phyloP scores from a whole-genome alignment of 1,140 invertebrate genomes.

The Drosophila oshimai region DNA sequence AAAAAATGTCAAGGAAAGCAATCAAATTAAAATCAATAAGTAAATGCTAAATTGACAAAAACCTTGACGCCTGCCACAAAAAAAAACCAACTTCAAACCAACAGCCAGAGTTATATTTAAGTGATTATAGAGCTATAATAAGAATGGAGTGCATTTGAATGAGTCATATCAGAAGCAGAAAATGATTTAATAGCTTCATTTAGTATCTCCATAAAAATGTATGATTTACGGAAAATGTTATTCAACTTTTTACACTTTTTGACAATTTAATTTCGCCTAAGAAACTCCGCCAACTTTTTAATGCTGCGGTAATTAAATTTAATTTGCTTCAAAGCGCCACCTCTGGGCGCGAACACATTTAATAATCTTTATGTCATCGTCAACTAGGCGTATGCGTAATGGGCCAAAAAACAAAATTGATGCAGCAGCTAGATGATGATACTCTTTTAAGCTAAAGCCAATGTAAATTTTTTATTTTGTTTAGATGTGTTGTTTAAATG shows the following conservation, averaged over 20 bases:
- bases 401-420: not conserved
- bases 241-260: slow-evolving; percentile 45
- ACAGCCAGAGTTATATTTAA: too few relatives aligned
- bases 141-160: too few relatives aligned
- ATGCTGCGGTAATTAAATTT: slow-evolving; percentile 65
- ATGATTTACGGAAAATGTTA: slow-evolving; percentile 10
- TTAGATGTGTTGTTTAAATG: too few relatives aligned
- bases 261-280: slow-evolving; percentile 36
- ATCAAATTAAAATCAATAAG: not conserved
- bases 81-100: too few relatives aligned
- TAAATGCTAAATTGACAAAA: not conserved
- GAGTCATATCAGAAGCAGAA: not conserved
- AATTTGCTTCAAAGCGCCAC: slow-evolving; percentile 34
- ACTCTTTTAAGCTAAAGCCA: not conserved
- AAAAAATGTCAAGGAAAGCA: not conserved
- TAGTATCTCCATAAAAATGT: not conserved
- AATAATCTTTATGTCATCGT: slow-evolving; percentile 41
- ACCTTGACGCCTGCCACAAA: not conserved
- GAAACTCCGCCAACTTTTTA: slow-evolving; percentile 43
- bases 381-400: slow-evolving; percentile 61
- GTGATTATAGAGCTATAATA: too few relatives aligned
- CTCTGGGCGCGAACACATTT: slow-evolving; percentile 6
- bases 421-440: not conserved
- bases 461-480: not conserved
- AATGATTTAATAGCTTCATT: not conserved